phyloP scores from a whole-genome alignment of 2,888 invertebrate species.

The Papilio elwesi region DNA sequence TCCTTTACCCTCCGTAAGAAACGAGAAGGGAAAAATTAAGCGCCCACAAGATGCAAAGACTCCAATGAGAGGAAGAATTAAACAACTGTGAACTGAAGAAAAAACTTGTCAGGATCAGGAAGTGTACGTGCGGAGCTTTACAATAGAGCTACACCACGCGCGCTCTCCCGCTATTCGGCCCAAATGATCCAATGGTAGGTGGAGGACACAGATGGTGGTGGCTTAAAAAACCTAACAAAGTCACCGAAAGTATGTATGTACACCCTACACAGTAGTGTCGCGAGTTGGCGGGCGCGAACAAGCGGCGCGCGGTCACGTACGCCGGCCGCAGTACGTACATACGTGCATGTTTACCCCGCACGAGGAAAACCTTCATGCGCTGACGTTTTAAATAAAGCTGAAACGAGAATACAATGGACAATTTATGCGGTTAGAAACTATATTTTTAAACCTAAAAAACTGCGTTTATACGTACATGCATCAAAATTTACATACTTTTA shows the following conservation, averaged over 20 bases:
- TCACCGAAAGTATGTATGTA: background rate
- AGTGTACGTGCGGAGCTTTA: too few relatives aligned
- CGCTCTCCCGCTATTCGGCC: too few relatives aligned
- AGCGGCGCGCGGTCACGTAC: conserved; percentile 9
- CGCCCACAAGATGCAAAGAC: too few relatives aligned
- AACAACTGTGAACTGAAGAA: too few relatives aligned
- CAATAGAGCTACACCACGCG: too few relatives aligned
- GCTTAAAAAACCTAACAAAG: background rate
- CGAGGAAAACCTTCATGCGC: conserved; percentile 38
- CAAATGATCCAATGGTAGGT: too few relatives aligned
- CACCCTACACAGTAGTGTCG: conserved; percentile 1
- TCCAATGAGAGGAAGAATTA: too few relatives aligned
- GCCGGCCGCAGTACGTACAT: conserved; percentile 43
- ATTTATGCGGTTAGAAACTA: conserved; percentile 1
- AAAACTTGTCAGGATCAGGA: too few relatives aligned
- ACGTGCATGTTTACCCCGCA: conserved; percentile 44
- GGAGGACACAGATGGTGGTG: too few relatives aligned
- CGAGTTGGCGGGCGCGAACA: background rate
- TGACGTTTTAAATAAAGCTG: conserved; percentile 1
- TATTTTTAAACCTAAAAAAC: background rate
- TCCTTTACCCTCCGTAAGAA: too few relatives aligned
- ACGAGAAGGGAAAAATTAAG: too few relatives aligned
- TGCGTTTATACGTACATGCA: background rate
- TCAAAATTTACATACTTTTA: too few relatives aligned
- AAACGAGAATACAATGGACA: conserved; percentile 3